Evolutionary conservation across 2,113 vertebrate genomes (phyloP).

Genomic region (Desmodus rotundus): DNA sequence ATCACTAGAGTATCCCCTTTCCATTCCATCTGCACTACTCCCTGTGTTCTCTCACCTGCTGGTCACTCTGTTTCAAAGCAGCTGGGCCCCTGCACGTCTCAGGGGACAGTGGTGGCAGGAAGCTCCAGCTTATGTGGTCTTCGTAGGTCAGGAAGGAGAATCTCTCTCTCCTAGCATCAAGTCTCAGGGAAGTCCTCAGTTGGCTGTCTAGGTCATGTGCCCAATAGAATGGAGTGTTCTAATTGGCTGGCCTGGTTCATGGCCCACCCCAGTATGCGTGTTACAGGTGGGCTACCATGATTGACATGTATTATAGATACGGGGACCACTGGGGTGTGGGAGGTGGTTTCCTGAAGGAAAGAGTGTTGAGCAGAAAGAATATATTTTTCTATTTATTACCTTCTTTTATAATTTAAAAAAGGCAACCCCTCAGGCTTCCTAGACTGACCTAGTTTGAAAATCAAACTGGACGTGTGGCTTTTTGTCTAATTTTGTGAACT

Average conservation of each 20-base stretch:
- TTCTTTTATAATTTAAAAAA: not conserved
- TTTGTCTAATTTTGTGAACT: not conserved
- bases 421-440: not conserved
- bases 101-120: not conserved
- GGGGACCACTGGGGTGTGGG: rapidly evolving
- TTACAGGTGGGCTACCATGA: not conserved
- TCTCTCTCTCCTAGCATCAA: no score
- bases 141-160: not conserved
- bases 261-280: rapidly evolving
- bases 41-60: not conserved
- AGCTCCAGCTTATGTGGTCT: no score
- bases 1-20: rapidly evolving
- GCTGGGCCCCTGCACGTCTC: rapidly evolving
- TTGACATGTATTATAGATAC: not conserved
- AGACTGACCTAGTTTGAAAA: not conserved
- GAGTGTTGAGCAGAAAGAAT: not conserved
- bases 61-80: not conserved
- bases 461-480: not conserved
- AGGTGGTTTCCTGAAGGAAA: not conserved
- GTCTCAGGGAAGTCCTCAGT: not conserved
- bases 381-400: not conserved
- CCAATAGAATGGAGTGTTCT: not conserved
- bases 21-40: not conserved
- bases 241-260: not conserved
- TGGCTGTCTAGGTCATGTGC: not conserved